Percentiles rank a stretch among this genome's conserved stretches.
These are phyloP conservation scores for Camelus bactrianus DNA, from an alignment of 2,113 vertebrate species.

Conservation along the genomic window DNA sequence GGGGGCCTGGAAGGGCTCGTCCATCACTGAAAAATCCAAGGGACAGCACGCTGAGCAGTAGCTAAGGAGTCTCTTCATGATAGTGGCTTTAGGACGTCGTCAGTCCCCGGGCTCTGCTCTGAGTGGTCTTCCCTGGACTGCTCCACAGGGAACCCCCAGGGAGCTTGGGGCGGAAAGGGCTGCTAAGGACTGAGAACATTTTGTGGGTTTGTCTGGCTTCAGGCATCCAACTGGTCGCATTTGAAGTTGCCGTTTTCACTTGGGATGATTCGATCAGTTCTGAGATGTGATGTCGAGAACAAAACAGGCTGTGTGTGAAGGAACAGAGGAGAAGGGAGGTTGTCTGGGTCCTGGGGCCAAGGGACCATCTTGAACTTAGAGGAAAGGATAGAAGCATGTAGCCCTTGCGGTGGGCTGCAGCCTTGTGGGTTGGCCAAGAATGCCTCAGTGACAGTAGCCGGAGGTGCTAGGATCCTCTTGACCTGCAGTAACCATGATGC, in stretches of 20 bases:
- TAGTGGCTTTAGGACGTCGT: neutral
- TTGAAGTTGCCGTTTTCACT: neutral
- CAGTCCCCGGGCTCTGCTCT: neutral
- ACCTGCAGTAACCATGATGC: no score
- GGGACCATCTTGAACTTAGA: neutral
- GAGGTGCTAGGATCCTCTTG: neutral
- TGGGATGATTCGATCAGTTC: neutral
- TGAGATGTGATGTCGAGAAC: neutral
- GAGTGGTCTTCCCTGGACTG: neutral
- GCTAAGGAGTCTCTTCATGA: accelerated
- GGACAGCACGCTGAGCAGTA: neutral
- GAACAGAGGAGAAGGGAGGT: neutral
- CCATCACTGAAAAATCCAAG: neutral
- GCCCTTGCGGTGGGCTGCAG: neutral
- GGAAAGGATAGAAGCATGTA: neutral
- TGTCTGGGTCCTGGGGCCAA: neutral
- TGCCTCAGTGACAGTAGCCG: no score
- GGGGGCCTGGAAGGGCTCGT: accelerated
- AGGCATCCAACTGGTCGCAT: neutral
- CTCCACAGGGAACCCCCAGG: neutral
- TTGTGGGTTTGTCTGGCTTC: neutral
- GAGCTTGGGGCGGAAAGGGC: neutral
- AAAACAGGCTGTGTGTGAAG: neutral
- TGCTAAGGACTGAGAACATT: neutral
- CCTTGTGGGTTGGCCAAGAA: neutral